Evolutionary conservation across 2,888 invertebrate species (phyloP).

Genomic region (Camptogramma bilineatum): DNA sequence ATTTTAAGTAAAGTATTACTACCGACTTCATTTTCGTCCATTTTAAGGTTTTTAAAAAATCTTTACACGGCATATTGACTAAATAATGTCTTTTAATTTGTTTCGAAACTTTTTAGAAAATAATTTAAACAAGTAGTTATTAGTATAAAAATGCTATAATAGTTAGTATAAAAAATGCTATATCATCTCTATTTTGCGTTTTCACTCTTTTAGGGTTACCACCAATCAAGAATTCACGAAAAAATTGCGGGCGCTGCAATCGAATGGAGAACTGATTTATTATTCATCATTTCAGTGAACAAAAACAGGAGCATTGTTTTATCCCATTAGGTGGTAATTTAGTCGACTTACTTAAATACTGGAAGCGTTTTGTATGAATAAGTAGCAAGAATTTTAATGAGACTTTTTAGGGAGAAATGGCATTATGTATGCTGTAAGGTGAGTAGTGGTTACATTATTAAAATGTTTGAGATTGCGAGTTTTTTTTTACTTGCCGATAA

Average conservation of each 20-base stretch:
- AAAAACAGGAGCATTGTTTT: constrained; percentile 27
- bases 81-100: neutral
- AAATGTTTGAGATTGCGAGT: neutral
- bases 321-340: constrained; percentile 31
- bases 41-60: too few species aligned
- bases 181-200: neutral
- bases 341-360: constrained; percentile 16
- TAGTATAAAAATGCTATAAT: too few species aligned
- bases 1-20: too few species aligned
- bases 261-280: constrained; percentile 29
- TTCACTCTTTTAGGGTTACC: constrained; percentile 30
- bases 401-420: neutral
- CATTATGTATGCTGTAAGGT: neutral
- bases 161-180: neutral
- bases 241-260: constrained; percentile 22
- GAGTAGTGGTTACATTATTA: neutral
- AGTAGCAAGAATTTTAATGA: neutral
- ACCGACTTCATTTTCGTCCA: too few species aligned
- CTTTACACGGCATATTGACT: too few species aligned
- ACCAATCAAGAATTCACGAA: constrained; percentile 26
- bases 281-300: constrained; percentile 25
- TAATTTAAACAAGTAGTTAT: too few species aligned
- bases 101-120: too few species aligned
- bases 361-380: neutral
- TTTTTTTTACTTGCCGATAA: neutral